phyloP scores from a whole-genome alignment of 2,113 vertebrate genomes.

The Gavia stellata region DNA sequence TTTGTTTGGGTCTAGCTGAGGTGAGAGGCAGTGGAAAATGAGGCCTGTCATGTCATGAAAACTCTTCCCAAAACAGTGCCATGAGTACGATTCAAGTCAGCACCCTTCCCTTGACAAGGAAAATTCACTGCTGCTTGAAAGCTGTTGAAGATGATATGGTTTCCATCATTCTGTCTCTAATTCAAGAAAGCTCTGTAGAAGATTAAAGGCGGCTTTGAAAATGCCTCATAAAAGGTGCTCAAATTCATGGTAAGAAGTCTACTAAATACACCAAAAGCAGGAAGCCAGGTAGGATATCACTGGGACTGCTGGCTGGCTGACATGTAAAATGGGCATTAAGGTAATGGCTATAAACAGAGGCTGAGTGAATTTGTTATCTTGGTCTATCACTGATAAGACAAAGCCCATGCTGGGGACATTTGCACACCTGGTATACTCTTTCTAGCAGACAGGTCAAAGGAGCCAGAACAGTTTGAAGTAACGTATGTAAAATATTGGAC shows the following conservation, averaged over 20 bases:
- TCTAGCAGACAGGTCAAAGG: not conserved
- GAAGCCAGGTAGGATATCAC: not conserved
- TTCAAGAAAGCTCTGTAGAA: not conserved
- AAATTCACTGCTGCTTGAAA: not conserved
- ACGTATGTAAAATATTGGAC: not conserved
- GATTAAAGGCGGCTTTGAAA: not conserved
- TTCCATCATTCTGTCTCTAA: not conserved
- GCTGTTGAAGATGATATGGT: not conserved
- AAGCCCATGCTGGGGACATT: not conserved
- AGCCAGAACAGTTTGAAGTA: not conserved
- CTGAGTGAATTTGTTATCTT: not conserved
- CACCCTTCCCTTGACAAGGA: not conserved
- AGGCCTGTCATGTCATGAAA: not conserved
- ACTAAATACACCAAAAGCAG: not conserved
- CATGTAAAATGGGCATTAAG: not conserved
- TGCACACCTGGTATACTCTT: not conserved
- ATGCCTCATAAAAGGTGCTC: not conserved
- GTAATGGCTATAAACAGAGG: not conserved
- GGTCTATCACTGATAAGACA: not conserved
- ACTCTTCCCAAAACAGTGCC: not conserved
- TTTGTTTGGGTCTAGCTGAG: not conserved
- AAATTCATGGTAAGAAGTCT: not conserved
- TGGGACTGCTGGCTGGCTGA: not conserved
- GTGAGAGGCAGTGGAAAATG: not conserved
- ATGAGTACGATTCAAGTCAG: not conserved